A percentile compares a stretch with the other conserved stretches of the same genome.
phyloP scores from a whole-genome alignment of 2,797 vertebrate species.

The Sebastes hopkinsi region DNA sequence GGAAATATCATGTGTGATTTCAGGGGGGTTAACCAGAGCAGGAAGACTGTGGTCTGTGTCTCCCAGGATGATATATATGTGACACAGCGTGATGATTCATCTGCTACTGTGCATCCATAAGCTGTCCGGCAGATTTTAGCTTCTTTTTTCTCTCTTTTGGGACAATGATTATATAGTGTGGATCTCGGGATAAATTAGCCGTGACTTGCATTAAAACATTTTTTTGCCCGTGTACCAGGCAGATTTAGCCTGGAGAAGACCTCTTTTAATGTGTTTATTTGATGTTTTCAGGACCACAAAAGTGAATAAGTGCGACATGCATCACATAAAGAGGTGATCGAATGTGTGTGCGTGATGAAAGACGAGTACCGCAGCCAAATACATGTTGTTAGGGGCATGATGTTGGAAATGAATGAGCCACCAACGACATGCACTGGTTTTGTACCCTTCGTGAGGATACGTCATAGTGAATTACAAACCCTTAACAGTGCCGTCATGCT shows the following conservation, averaged over 20 bases:
- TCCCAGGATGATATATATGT: constrained; percentile 64
- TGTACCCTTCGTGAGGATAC: constrained; percentile 38
- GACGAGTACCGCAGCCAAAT: constrained; percentile 24
- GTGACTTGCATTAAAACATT: constrained; percentile 61
- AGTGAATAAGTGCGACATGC: constrained; percentile 29
- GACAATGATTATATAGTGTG: constrained; percentile 67
- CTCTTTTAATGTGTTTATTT: constrained; percentile 49
- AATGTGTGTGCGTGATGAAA: constrained; percentile 49
- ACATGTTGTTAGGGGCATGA: constrained; percentile 25
- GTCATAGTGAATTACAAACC: constrained; percentile 64
- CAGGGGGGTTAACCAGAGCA: constrained; percentile 47
- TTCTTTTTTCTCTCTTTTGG: constrained; percentile 40
- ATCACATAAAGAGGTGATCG: constrained; percentile 48
- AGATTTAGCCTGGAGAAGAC: constrained; percentile 18
- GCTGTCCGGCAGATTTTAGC: constrained; percentile 68
- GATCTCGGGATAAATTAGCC: constrained; percentile 68
- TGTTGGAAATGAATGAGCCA: constrained; percentile 35
- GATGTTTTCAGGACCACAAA: constrained; percentile 47
- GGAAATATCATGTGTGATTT: constrained; percentile 71
- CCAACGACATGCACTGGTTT: constrained; percentile 32
- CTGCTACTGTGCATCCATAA: constrained; percentile 75
- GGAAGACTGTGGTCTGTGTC: constrained; percentile 63
- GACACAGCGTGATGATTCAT: constrained; percentile 70
- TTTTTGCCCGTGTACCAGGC: constrained; percentile 18
- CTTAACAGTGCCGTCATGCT: constrained; percentile 62